These are phyloP conservation scores for Zaprionus nigranus DNA, from an alignment of 1,140 invertebrate genomes.

Conservation along the genomic window DNA sequence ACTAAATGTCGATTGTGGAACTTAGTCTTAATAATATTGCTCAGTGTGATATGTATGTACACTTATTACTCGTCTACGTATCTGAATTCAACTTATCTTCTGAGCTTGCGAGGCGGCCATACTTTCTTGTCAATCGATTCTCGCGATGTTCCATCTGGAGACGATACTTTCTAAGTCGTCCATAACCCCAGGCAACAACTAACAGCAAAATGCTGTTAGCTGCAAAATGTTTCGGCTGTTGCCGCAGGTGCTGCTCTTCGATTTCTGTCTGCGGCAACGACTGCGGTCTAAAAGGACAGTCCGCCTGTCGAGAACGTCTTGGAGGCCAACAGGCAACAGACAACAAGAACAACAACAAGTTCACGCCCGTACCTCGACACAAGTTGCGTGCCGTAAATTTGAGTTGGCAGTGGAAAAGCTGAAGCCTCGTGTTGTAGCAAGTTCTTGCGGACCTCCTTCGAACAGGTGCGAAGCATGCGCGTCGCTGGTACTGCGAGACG, in stretches of 20 bases:
- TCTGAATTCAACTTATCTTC: neutral
- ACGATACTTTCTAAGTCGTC: constrained; percentile 27
- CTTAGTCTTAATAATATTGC: too few species aligned
- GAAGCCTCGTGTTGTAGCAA: constrained; percentile 24
- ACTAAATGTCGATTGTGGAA: too few species aligned
- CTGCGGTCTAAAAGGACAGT: constrained; percentile 63
- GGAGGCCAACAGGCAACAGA: constrained; percentile 53
- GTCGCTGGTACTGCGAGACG: neutral
- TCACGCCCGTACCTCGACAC: constrained; percentile 58
- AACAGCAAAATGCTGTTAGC: constrained; percentile 57
- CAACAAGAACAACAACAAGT: constrained; percentile 47
- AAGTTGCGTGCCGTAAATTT: constrained; percentile 79
- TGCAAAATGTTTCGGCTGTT: constrained; percentile 37
- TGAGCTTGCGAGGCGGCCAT: neutral
- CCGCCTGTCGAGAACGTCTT: constrained; percentile 65
- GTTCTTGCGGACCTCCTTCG: constrained; percentile 37
- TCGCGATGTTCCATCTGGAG: neutral
- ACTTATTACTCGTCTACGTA: too few species aligned
- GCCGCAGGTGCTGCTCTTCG: constrained; percentile 67
- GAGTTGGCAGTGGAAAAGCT: constrained; percentile 49
- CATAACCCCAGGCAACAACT: constrained; percentile 29
- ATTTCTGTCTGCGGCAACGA: constrained; percentile 48
- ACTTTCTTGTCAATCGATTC: neutral
- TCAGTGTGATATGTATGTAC: too few species aligned
- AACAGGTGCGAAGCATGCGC: constrained; percentile 68